These are phyloP conservation scores for Stegodyphus dumicola DNA, from an alignment of 1,140 invertebrate species.

Conservation along the genomic window DNA sequence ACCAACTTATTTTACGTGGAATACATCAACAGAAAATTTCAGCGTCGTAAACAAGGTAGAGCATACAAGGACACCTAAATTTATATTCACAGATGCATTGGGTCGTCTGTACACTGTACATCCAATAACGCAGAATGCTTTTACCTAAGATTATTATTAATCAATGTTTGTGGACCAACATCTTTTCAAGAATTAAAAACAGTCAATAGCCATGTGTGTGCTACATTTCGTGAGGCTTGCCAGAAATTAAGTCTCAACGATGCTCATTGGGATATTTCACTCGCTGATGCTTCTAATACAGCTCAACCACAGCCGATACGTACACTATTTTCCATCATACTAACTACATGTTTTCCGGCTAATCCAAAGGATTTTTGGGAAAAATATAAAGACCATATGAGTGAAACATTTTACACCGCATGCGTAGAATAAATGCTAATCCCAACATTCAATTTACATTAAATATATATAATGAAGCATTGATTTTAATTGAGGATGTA, in stretches of 20 bases:
- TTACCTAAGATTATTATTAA: constrained; percentile 65
- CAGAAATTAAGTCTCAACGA: constrained; percentile 64
- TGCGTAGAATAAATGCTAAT: constrained; percentile 24
- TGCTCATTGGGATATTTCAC: not conserved
- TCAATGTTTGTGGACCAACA: constrained; percentile 63
- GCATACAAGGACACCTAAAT: too few relatives aligned
- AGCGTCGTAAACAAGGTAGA: too few relatives aligned
- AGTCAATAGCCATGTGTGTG: constrained; percentile 62
- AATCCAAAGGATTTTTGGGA: not conserved
- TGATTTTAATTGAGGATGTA: not conserved
- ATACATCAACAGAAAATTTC: too few relatives aligned
- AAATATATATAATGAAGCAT: not conserved
- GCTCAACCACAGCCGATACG: not conserved
- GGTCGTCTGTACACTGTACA: too few relatives aligned
- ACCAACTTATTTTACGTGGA: too few relatives aligned
- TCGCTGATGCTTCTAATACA: not conserved
- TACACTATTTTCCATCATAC: not conserved
- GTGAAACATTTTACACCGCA: constrained; percentile 9
- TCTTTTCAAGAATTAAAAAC: constrained; percentile 63
- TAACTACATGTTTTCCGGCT: constrained; percentile 2
- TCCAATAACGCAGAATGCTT: constrained; percentile 66
- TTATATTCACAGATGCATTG: too few relatives aligned
- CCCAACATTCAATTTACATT: constrained; percentile 11
- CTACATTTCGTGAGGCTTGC: constrained; percentile 63
- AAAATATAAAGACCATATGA: not conserved